Conservation (phyloP, 2,113 vertebrate species). For the Lynx canadensis region DNA sequence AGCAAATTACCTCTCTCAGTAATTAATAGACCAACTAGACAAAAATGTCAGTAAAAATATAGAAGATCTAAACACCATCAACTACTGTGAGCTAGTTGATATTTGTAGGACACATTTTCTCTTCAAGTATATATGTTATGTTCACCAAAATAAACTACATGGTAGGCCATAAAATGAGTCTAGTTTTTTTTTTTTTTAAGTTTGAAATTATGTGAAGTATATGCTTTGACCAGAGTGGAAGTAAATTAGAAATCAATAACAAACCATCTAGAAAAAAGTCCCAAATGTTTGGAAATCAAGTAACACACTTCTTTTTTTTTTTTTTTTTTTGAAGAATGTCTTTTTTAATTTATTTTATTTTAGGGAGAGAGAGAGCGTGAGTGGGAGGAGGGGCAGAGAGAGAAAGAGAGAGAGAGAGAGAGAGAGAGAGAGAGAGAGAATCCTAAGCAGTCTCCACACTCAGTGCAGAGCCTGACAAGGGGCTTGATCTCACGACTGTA, state of each 20-base stretch:
- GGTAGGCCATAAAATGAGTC: neutral
- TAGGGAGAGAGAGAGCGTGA: no score
- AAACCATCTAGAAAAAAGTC: slow-evolving; percentile 10
- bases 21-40: neutral
- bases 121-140: neutral
- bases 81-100: neutral
- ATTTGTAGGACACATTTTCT: neutral
- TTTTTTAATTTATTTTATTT: no score
- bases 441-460: no score
- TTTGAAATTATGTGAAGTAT: neutral
- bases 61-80: neutral
- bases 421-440: no score
- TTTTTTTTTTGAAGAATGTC: no score
- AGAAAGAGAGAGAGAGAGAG: no score
- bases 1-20: neutral
- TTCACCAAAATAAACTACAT: neutral
- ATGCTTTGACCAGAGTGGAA: neutral
- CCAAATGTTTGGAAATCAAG: neutral
- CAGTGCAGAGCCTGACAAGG: no score
- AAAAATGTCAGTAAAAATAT: neutral
- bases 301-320: neutral
- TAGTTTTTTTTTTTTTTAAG: neutral
- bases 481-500: no score
- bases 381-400: no score
- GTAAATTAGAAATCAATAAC: neutral